Percentiles rank a stretch among this genome's conserved stretches.
Conservation (phyloP, 2,113 vertebrate genomes). For the Eulacestoma nigropectus region DNA sequence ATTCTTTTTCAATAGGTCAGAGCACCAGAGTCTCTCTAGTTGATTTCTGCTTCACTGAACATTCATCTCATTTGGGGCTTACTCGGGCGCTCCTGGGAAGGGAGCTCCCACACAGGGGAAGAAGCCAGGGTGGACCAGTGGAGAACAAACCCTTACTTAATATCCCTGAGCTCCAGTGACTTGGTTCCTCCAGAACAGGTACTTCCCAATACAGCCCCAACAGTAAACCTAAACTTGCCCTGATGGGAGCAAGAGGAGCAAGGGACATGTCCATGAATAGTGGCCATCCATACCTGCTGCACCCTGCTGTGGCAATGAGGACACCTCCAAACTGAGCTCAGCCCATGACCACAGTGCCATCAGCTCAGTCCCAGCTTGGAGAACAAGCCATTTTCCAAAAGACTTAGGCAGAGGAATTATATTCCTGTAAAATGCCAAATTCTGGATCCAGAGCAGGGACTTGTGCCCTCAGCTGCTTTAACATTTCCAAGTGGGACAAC, state of each 20-base stretch:
- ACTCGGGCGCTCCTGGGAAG: fast-evolving
- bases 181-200: background rate
- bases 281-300: background rate
- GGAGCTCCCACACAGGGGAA: background rate
- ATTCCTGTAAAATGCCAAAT: background rate
- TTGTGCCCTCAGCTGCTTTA: background rate
- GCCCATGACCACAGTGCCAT: fast-evolving
- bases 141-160: background rate
- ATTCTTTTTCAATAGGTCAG: background rate
- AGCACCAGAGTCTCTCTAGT: background rate
- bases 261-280: fast-evolving
- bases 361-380: background rate
- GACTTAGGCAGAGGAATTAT: background rate
- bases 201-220: background rate
- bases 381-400: background rate
- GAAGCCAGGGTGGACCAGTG: background rate
- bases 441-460: background rate
- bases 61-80: background rate
- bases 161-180: background rate
- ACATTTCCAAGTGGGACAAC: background rate
- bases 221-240: background rate
- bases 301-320: background rate
- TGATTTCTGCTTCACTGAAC: background rate
- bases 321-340: background rate
- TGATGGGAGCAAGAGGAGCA: background rate